Percentiles rank a stretch among this genome's conserved stretches.
Evolutionary conservation across 2,113 vertebrate genomes (phyloP).

Genomic region (Bubo bubo): DNA sequence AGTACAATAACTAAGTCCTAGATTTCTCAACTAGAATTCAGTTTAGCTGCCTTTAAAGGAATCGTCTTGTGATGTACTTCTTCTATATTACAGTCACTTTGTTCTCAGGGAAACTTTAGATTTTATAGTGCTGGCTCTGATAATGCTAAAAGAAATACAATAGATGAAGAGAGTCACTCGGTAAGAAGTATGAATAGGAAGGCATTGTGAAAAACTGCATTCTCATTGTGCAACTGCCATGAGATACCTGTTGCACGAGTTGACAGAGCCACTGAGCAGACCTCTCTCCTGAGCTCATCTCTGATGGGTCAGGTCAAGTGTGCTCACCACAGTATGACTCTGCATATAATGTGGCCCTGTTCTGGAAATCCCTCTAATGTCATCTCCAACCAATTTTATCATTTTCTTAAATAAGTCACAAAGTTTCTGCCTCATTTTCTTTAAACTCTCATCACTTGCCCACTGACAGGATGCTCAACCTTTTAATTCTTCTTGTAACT

Average conservation of each 20-base stretch:
- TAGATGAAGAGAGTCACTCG: background rate
- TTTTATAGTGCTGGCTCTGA: background rate
- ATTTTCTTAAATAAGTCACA: background rate
- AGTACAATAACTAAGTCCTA: background rate
- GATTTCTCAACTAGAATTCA: background rate
- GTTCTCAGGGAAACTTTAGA: background rate
- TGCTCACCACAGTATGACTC: background rate
- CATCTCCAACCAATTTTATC: background rate
- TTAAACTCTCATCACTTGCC: background rate
- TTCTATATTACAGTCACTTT: background rate
- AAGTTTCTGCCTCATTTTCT: background rate
- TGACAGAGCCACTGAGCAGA: background rate
- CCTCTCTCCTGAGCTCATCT: background rate
- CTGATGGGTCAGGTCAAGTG: background rate
- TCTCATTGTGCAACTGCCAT: background rate
- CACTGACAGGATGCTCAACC: fast-evolving
- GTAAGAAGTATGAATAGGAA: background rate
- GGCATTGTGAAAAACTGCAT: background rate
- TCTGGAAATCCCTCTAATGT: background rate
- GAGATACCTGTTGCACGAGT: background rate
- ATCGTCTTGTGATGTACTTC: background rate
- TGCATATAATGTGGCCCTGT: background rate
- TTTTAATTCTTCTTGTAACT: background rate
- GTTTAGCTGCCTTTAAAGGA: background rate
- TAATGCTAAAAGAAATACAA: background rate